Conservation (phyloP, 2,113 vertebrate genomes). For the Aegithalos caudatus region DNA sequence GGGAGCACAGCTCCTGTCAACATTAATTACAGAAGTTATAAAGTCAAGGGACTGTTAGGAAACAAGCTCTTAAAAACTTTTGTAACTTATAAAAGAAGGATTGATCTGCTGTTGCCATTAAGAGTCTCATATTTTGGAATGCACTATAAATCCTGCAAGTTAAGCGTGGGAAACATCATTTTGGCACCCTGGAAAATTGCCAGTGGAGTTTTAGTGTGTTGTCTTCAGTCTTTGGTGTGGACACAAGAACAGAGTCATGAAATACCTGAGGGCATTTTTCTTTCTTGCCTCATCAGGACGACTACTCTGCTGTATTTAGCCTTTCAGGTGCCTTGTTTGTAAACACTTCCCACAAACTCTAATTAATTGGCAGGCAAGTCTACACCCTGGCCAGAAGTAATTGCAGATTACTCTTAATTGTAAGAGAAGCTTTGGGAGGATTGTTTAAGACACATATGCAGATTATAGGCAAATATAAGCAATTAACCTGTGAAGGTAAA, state of each 20-base stretch:
- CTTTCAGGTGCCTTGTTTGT: background rate
- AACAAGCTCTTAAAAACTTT: background rate
- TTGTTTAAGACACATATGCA: background rate
- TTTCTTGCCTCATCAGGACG: background rate
- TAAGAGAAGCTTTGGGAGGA: background rate
- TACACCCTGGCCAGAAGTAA: background rate
- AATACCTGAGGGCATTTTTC: background rate
- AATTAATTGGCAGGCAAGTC: conserved; percentile 3
- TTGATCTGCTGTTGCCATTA: conserved; percentile 6
- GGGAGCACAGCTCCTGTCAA: background rate
- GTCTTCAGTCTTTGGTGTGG: background rate
- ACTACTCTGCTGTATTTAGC: background rate
- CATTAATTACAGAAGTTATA: background rate
- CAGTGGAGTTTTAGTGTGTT: background rate
- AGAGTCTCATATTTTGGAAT: background rate
- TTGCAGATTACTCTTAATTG: conserved; percentile 26
- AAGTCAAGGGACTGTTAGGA: background rate
- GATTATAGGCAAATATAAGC: conserved; percentile 1
- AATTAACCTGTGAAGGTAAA: background rate
- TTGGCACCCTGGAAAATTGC: background rate
- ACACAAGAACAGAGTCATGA: background rate
- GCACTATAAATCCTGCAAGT: background rate
- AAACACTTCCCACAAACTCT: background rate
- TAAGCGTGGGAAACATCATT: background rate
- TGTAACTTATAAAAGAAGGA: background rate